Evolutionary conservation across 2,113 vertebrate genomes (phyloP).

Genomic region (Ptilonorhynchus violaceus): DNA sequence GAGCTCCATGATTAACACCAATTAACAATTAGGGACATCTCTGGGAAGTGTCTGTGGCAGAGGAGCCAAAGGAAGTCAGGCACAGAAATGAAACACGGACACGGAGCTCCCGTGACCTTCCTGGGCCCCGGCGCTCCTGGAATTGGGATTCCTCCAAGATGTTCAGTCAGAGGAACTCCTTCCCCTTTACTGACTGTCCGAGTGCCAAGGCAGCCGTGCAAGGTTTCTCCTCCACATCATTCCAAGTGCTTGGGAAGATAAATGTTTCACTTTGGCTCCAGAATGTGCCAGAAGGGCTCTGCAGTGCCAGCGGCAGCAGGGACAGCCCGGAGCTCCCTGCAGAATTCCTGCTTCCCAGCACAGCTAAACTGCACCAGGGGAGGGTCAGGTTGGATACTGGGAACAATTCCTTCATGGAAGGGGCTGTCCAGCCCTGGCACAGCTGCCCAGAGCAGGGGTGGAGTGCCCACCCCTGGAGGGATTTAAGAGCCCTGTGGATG

Average conservation of each 20-base stretch:
- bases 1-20: background rate
- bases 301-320: no score
- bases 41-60: background rate
- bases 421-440: no score
- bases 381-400: no score
- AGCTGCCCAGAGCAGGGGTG: no score
- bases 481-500: no score
- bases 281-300: background rate
- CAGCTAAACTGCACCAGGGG: no score
- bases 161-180: background rate
- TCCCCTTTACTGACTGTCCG: background rate
- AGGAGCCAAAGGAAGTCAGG: background rate
- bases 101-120: background rate
- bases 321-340: no score
- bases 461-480: no score
- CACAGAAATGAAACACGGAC: rapidly evolving
- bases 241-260: background rate
- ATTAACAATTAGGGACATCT: background rate
- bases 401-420: no score
- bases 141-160: background rate
- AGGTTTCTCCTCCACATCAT: background rate
- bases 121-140: no score
- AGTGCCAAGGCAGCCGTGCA: background rate
- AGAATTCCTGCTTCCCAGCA: no score
- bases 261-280: background rate